Evolutionary conservation across 2,888 invertebrate genomes (phyloP).

Genomic region (Dastarcus helophoroides): DNA sequence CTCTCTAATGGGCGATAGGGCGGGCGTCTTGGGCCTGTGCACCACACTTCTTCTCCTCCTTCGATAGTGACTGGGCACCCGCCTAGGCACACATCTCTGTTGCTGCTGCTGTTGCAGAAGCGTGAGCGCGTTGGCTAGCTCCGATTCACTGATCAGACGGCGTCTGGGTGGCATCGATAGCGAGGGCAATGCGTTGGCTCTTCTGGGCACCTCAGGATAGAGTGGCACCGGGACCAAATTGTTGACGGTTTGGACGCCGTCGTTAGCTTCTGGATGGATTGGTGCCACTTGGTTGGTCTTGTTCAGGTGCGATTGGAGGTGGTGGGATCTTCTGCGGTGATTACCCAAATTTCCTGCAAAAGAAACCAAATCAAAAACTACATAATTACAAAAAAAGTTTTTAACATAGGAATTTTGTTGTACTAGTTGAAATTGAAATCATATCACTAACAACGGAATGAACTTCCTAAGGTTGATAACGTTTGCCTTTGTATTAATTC

Average conservation of each 20-base stretch:
- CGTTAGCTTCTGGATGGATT: slow-evolving; percentile 23
- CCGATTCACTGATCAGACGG: slow-evolving; percentile 38
- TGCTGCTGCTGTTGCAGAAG: slow-evolving; percentile 31
- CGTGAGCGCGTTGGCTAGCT: slow-evolving; percentile 32
- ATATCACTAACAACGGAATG: too few species aligned
- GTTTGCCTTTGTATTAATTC: too few species aligned
- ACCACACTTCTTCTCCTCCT: slow-evolving; percentile 28
- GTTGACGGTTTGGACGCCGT: slow-evolving; percentile 43
- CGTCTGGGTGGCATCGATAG: slow-evolving; percentile 35
- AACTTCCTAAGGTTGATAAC: too few species aligned
- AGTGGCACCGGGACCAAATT: slow-evolving; percentile 43
- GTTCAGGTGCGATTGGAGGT: slow-evolving; percentile 16
- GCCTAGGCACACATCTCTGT: slow-evolving; percentile 18
- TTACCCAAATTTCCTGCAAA: slow-evolving; percentile 27
- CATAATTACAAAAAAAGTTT: background rate
- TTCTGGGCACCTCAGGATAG: slow-evolving; percentile 26
- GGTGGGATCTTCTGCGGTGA: slow-evolving; percentile 21
- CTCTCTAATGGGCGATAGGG: slow-evolving; percentile 58
- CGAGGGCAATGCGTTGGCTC: slow-evolving; percentile 24
- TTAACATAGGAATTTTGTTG: too few species aligned
- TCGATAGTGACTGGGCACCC: slow-evolving; percentile 21
- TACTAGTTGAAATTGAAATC: too few species aligned
- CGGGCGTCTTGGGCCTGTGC: slow-evolving; percentile 39
- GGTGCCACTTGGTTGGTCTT: slow-evolving; percentile 36
- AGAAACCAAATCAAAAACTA: background rate